These are phyloP conservation scores for Pocillopora damicornis DNA, from an alignment of 64 coral and sea anemone species.

Conservation along the genomic window DNA sequence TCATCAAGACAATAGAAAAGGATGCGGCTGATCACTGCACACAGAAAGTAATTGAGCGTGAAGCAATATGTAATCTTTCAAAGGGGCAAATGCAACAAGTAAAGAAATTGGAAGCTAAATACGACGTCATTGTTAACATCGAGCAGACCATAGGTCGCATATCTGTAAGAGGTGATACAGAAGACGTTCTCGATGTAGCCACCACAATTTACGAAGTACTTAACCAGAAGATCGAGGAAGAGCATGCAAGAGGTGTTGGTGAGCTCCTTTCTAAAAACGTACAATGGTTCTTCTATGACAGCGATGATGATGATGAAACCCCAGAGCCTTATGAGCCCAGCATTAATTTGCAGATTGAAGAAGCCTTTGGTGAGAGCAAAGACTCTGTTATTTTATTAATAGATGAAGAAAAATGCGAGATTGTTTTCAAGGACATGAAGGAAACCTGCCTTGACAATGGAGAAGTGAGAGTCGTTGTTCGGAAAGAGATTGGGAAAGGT, in stretches of 20 bases:
- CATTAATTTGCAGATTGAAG: conserved; percentile 32
- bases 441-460: conserved; percentile 22
- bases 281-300: conserved; percentile 11
- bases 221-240: conserved; percentile 19
- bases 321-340: neutral
- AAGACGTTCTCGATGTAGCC: conserved; percentile 9
- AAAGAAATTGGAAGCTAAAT: neutral
- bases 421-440: neutral
- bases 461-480: neutral
- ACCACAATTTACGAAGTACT: conserved; percentile 24
- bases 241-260: conserved; percentile 16
- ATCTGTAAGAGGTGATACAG: conserved; percentile 19
- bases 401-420: neutral
- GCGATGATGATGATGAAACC: neutral
- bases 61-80: conserved; percentile 18
- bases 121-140: neutral
- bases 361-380: neutral
- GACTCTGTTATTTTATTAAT: neutral
- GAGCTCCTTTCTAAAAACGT: conserved; percentile 32
- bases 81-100: neutral
- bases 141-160: neutral
- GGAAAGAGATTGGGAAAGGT: conserved; percentile 23
- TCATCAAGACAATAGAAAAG: neutral
- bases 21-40: conserved; percentile 4
- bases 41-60: neutral